These are phyloP conservation scores for Rhyacichthys aspro DNA, from an alignment of 2,797 vertebrate genomes.

Conservation along the genomic window DNA sequence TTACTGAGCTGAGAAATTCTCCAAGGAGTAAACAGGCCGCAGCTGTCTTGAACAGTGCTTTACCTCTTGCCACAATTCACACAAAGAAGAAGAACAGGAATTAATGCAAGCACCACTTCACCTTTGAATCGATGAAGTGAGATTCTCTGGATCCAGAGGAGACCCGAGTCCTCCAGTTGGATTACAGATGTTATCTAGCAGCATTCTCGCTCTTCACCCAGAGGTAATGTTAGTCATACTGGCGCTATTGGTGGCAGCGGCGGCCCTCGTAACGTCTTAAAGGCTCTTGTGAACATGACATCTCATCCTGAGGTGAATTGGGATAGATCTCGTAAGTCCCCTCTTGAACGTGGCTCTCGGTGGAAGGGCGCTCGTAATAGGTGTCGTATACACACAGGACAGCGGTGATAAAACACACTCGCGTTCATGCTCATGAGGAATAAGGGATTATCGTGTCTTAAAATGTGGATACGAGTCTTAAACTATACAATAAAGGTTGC, in stretches of 20 bases:
- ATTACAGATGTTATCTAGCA: conserved; percentile 55
- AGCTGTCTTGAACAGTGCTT: conserved; percentile 13
- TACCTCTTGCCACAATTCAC: conserved; percentile 7
- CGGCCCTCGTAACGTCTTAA: conserved; percentile 44
- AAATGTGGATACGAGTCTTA: conserved; percentile 7
- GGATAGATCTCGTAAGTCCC: conserved; percentile 38
- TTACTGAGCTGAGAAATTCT: conserved; percentile 7
- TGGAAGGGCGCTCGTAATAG: conserved; percentile 44
- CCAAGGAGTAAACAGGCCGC: conserved; percentile 7
- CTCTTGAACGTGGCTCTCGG: conserved; percentile 23
- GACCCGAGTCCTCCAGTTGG: conserved; percentile 59
- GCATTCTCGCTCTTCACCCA: conserved; percentile 17
- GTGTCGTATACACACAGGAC: conserved; percentile 30
- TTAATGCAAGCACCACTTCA: conserved; percentile 67
- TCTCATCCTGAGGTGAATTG: conserved; percentile 44
- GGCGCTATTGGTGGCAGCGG: conserved; percentile 42
- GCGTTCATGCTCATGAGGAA: conserved; percentile 44
- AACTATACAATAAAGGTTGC: conserved; percentile 2
- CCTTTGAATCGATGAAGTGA: conserved; percentile 58
- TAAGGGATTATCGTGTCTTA: conserved; percentile 24
- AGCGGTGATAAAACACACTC: conserved; percentile 25
- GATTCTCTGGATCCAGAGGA: conserved; percentile 65
- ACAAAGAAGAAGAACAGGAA: conserved; percentile 46
- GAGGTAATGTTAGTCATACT: conserved; percentile 37
- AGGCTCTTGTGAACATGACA: conserved; percentile 42